These are phyloP conservation scores for Lysiphlebus fabarum DNA, from an alignment of 1,140 invertebrate species.

Conservation along the genomic window DNA sequence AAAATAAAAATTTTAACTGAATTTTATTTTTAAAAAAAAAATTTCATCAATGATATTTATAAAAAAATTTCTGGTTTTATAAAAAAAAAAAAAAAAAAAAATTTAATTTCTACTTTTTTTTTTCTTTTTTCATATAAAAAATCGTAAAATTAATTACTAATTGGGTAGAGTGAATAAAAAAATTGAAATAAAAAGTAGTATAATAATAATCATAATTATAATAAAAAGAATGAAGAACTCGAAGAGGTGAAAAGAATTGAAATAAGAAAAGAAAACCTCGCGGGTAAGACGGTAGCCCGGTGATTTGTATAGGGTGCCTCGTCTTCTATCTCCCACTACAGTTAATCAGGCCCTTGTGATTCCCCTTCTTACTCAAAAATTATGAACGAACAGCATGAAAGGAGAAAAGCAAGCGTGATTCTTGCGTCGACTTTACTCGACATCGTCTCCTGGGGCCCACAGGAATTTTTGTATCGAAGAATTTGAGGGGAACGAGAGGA, in stretches of 20 bases:
- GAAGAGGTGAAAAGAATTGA: slow-evolving; percentile 22
- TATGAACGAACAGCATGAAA: not conserved
- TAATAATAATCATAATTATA: slow-evolving; percentile 16
- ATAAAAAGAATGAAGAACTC: slow-evolving; percentile 5
- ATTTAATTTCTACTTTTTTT: no score
- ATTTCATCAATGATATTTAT: no score
- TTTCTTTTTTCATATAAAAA: no score
- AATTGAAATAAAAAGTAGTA: slow-evolving; percentile 17
- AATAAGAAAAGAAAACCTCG: slow-evolving; percentile 32
- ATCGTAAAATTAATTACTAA: slow-evolving; percentile 7
- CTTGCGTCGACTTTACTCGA: slow-evolving; percentile 10
- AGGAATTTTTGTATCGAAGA: slow-evolving; percentile 21
- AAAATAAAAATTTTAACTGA: no score
- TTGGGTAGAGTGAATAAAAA: not conserved
- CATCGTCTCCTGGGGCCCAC: slow-evolving; percentile 20
- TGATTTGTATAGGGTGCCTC: slow-evolving; percentile 50
- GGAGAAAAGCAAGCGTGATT: not conserved
- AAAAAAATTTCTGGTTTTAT: slow-evolving; percentile 4
- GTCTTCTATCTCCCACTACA: slow-evolving; percentile 42
- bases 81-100: slow-evolving; percentile 3
- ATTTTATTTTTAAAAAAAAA: no score
- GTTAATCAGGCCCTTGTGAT: slow-evolving; percentile 29
- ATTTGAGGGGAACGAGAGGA: slow-evolving; percentile 29
- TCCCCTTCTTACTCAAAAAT: slow-evolving; percentile 9
- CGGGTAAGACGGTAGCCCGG: slow-evolving; percentile 50